Evolutionary conservation across 2,888 invertebrate species (phyloP).

Genomic region (Dermolepida albohirtum): DNA sequence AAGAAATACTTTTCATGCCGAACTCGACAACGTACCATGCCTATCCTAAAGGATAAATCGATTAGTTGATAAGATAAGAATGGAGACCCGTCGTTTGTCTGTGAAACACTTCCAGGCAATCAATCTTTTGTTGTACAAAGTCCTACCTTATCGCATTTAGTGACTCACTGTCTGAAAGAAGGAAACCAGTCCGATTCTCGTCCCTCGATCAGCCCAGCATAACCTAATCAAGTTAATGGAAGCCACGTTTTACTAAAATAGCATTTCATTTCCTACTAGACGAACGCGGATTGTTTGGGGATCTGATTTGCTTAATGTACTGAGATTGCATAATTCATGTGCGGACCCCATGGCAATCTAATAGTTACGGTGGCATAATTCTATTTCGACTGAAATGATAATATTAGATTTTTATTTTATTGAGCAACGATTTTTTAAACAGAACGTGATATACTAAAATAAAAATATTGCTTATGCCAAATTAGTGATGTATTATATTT

Average conservation of each 20-base stretch:
- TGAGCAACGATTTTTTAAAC: too few relatives aligned
- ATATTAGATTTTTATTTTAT: not conserved
- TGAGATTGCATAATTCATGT: slow-evolving; percentile 43
- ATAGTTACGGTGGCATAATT: slow-evolving; percentile 8
- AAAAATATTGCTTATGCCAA: too few relatives aligned
- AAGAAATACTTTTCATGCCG: slow-evolving; percentile 13
- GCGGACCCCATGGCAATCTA: slow-evolving; percentile 1
- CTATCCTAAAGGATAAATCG: slow-evolving; percentile 38
- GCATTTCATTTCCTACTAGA: slow-evolving; percentile 53
- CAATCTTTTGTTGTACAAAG: slow-evolving; percentile 39
- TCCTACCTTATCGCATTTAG: slow-evolving; percentile 39
- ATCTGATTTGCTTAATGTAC: slow-evolving; percentile 47
- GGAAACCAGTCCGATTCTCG: slow-evolving; percentile 39
- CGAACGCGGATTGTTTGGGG: slow-evolving; percentile 42
- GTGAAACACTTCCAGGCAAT: slow-evolving; percentile 36
- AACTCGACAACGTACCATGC: slow-evolving; percentile 9
- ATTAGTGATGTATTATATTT: too few relatives aligned
- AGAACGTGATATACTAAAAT: too few relatives aligned
- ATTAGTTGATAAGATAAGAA: slow-evolving; percentile 38
- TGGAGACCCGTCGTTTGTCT: slow-evolving; percentile 31
- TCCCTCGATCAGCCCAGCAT: slow-evolving; percentile 40
- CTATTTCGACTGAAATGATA: slow-evolving; percentile 17
- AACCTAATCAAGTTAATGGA: slow-evolving; percentile 56
- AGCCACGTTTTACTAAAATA: slow-evolving; percentile 53
- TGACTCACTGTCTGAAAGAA: slow-evolving; percentile 43